These are phyloP conservation scores for Dorcus hopei DNA, from an alignment of 2,888 invertebrate species.

Conservation along the genomic window DNA sequence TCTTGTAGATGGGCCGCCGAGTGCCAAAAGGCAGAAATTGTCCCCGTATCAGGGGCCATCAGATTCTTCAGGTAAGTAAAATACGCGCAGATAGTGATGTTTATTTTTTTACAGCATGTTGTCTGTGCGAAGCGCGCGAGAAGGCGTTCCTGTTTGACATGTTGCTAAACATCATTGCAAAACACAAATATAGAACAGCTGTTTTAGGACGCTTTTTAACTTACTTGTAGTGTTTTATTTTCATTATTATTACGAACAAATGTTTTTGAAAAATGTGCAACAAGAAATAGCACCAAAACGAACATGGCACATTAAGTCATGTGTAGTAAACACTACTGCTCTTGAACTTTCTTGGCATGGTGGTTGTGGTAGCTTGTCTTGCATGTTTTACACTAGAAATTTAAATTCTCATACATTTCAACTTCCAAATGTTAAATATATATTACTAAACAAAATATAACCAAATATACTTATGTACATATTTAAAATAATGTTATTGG, in stretches of 20 bases:
- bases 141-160: slow-evolving; percentile 43
- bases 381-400: slow-evolving; percentile 10
- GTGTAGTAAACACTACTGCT: slow-evolving; percentile 33
- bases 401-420: no score
- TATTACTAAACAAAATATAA: slow-evolving; percentile 13
- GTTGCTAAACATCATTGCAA: slow-evolving; percentile 31
- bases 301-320: slow-evolving; percentile 14
- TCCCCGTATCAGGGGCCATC: slow-evolving; percentile 79
- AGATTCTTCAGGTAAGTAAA: slow-evolving; percentile 73
- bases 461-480: slow-evolving; percentile 12
- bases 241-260: slow-evolving; percentile 2
- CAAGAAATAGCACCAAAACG: slow-evolving; percentile 12
- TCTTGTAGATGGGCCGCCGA: slow-evolving; percentile 92
- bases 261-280: slow-evolving; percentile 8
- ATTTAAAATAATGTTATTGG: slow-evolving; percentile 10
- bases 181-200: slow-evolving; percentile 35
- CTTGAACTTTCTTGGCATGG: slow-evolving; percentile 36
- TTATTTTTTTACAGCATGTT: slow-evolving; percentile 28
- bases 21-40: slow-evolving; percentile 88
- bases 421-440: slow-evolving; percentile 9
- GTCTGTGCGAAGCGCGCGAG: slow-evolving; percentile 41
- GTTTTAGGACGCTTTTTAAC: slow-evolving; percentile 23
- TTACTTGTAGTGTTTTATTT: slow-evolving; percentile 10
- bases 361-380: slow-evolving; percentile 24
- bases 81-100: slow-evolving; percentile 22